phyloP scores from a whole-genome alignment of 2,797 vertebrate species.

The Emys orbicularis region DNA sequence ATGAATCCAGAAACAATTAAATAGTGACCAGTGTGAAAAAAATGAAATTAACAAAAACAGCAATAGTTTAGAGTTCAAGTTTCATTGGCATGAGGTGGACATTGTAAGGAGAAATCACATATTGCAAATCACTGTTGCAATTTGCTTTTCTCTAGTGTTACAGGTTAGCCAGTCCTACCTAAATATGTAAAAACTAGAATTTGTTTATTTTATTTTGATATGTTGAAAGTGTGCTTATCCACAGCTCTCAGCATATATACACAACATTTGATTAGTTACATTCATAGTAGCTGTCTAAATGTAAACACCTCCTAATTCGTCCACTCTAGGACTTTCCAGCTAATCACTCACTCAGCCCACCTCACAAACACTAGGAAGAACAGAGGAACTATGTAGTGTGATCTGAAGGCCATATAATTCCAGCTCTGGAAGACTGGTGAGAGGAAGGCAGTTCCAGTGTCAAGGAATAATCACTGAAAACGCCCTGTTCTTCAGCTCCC shows the following conservation, averaged over 20 bases:
- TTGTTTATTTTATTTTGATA: too few species aligned
- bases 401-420: background rate
- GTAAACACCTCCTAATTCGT: background rate
- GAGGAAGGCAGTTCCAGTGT: background rate
- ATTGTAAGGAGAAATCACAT: too few species aligned
- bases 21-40: too few species aligned
- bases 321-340: background rate
- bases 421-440: background rate
- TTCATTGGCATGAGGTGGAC: too few species aligned
- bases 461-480: background rate
- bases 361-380: background rate
- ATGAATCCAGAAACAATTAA: too few species aligned
- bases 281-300: background rate
- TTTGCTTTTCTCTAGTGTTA: too few species aligned
- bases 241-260: background rate
- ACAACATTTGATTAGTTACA: background rate
- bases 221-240: too few species aligned
- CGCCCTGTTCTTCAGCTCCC: background rate
- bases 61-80: too few species aligned
- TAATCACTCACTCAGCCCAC: background rate
- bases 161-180: too few species aligned
- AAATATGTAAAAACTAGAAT: too few species aligned
- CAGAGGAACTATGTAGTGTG: background rate
- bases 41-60: too few species aligned
- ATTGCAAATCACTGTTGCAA: too few species aligned